These are phyloP conservation scores for Sciaenops ocellatus DNA, from an alignment of 2,797 vertebrate species.

Conservation along the genomic window DNA sequence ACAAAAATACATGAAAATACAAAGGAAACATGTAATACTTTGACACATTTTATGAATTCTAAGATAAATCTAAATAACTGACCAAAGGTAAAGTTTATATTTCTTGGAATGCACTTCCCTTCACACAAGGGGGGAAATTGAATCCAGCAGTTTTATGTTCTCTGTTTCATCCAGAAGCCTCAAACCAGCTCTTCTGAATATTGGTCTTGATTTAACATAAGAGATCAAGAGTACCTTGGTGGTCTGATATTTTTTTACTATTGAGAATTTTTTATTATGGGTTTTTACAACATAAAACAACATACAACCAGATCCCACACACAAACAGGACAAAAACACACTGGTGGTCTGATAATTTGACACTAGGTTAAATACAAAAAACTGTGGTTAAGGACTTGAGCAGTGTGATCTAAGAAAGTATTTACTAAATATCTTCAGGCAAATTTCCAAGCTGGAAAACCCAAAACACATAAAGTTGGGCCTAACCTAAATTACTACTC, in stretches of 20 bases:
- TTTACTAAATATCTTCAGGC: not conserved
- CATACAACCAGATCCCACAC: too few species aligned
- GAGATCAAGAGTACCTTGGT: constrained; percentile 2
- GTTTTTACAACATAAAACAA: too few species aligned
- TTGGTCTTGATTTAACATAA: not conserved
- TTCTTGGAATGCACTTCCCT: not conserved
- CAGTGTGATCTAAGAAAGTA: not conserved
- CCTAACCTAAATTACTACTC: not conserved
- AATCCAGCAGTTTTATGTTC: not conserved
- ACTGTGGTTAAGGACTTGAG: not conserved
- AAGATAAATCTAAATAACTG: not conserved
- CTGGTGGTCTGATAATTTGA: constrained; percentile 14
- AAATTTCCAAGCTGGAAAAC: not conserved
- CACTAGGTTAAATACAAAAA: not conserved
- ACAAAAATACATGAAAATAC: not conserved
- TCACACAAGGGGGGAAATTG: not conserved
- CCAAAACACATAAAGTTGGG: not conserved
- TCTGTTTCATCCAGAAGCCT: not conserved
- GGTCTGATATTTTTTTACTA: too few species aligned
- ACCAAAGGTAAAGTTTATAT: not conserved
- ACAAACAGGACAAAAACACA: too few species aligned
- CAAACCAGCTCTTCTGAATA: not conserved
- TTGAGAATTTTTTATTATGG: too few species aligned
- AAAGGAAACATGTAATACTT: not conserved
- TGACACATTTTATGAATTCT: not conserved